Evolutionary conservation across 1,140 invertebrate species (phyloP), one percentile per base, ranked within the genome.

Genomic region (Aphelinus atriplicis): DNA sequence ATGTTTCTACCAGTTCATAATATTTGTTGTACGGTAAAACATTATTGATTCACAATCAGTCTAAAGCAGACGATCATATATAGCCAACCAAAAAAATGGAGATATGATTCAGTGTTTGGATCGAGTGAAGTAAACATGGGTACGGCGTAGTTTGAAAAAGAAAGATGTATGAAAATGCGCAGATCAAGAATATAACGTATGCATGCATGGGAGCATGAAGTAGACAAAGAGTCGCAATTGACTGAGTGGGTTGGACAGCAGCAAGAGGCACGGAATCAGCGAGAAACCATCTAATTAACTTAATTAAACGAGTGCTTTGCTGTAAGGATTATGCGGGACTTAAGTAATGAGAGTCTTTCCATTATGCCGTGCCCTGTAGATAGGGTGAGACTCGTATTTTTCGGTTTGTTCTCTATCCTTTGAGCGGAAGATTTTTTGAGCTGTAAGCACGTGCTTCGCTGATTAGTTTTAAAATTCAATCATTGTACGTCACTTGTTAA

Each of bases 261-360:
- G 4, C 9, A 53, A 26, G 6, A 55, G 51, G 51, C 51, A n/a
- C 64, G 50, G 64, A 6, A 7, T 3, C 4, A 43, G 56, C 6
- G 67, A 42, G 67, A 50, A 51, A 58, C 45, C 55, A 57, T 65
- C 71, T 72, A 72, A 72, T 72, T 72, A 72, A 72, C 51, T 65
- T 72, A 65, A 72, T 72, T 72, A 72, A 72, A 65, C 55, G 71
- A 65, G 53, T 57, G 43, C 60, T 71, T 71, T 63, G 47, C 48
- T 63, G 47, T 55, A 56, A 70, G 60, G 53, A 72, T 72, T 72
- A 64, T 72, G 53, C 62, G 61, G 61, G 62, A 58, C 51, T 72
- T 72, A 58, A 65, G 62, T 72, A 72, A 72, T 72, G 53, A 72
- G 53, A 48, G 45, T 72, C 62, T 65, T 65, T 72, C 58, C 60